These are phyloP conservation scores for Lasioglossum leucozonium DNA, from an alignment of 2,888 invertebrate species.

Conservation along the genomic window DNA sequence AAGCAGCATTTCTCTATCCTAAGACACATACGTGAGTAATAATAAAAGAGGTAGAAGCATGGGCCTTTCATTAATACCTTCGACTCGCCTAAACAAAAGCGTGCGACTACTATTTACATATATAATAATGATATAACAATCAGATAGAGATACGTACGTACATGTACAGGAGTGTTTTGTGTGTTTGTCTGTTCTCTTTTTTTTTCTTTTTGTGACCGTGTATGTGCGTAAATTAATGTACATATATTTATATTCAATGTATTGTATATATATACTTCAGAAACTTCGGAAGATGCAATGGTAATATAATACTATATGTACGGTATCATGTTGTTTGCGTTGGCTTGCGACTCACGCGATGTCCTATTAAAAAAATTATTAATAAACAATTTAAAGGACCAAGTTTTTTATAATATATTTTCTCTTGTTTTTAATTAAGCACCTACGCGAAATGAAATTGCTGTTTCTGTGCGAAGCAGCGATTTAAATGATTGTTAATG, in stretches of 20 bases:
- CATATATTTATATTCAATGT: slow-evolving; percentile 46
- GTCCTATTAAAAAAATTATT: background rate
- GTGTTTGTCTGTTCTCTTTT: slow-evolving; percentile 26
- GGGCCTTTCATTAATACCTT: slow-evolving; percentile 78
- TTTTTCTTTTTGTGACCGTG: background rate
- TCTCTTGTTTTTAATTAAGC: background rate
- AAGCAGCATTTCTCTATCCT: slow-evolving; percentile 79
- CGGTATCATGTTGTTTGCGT: slow-evolving; percentile 75
- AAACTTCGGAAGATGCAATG: slow-evolving; percentile 73
- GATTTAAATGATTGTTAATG: background rate
- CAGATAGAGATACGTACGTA: slow-evolving; percentile 69
- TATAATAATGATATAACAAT: slow-evolving; percentile 72
- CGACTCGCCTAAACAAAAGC: slow-evolving; percentile 81
- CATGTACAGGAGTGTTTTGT: slow-evolving; percentile 55
- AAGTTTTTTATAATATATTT: background rate
- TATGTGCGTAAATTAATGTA: slow-evolving; percentile 40
- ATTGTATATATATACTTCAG: slow-evolving; percentile 47
- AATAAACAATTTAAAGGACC: background rate
- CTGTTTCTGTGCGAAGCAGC: background rate
- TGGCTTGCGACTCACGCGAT: slow-evolving; percentile 39
- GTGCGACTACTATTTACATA: slow-evolving; percentile 82
- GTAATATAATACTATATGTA: slow-evolving; percentile 69
- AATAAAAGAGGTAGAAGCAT: slow-evolving; percentile 77
- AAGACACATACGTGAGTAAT: slow-evolving; percentile 79
- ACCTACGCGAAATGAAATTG: background rate